Evolutionary conservation across 2,888 invertebrate species (phyloP).

Genomic region (Chrysina gloriosa): DNA sequence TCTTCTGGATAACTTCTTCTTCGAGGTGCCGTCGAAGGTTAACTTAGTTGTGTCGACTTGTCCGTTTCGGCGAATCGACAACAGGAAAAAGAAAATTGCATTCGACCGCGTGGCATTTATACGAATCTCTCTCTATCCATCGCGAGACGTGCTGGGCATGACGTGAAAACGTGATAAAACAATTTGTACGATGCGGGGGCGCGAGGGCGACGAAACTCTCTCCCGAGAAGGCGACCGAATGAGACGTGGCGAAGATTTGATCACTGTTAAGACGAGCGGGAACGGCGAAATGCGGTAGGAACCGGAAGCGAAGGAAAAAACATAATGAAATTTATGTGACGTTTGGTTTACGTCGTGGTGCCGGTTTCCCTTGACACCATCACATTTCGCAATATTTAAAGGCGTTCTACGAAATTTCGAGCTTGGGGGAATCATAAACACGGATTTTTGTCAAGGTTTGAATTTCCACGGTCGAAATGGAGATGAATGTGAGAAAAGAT

Average conservation of each 20-base stretch:
- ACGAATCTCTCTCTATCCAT: conserved; percentile 40
- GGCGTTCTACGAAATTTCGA: background rate
- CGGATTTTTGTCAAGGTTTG: background rate
- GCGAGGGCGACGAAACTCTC: conserved; percentile 2
- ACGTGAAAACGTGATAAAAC: conserved; percentile 49
- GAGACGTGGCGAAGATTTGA: conserved; percentile 43
- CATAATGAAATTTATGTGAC: conserved; percentile 25
- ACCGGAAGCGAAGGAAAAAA: background rate
- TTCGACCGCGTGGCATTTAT: conserved; percentile 42
- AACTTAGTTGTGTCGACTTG: conserved; percentile 30
- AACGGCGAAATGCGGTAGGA: background rate
- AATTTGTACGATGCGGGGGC: conserved; percentile 44
- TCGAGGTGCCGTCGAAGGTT: background rate
- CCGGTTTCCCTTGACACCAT: background rate
- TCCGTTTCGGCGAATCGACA: conserved; percentile 17
- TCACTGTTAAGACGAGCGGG: background rate
- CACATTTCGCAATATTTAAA: conserved; percentile 12
- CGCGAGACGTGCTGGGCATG: conserved; percentile 36
- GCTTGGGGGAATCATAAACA: background rate
- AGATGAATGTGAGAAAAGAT: too few species aligned
- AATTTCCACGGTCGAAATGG: background rate
- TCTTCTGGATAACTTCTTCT: conserved; percentile 12
- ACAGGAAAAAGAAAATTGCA: conserved; percentile 42
- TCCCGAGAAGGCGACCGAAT: conserved; percentile 42
- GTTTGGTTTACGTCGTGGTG: background rate